These are phyloP conservation scores for Keiferia lycopersicella DNA, from an alignment of 2,888 invertebrate species.

Conservation along the genomic window DNA sequence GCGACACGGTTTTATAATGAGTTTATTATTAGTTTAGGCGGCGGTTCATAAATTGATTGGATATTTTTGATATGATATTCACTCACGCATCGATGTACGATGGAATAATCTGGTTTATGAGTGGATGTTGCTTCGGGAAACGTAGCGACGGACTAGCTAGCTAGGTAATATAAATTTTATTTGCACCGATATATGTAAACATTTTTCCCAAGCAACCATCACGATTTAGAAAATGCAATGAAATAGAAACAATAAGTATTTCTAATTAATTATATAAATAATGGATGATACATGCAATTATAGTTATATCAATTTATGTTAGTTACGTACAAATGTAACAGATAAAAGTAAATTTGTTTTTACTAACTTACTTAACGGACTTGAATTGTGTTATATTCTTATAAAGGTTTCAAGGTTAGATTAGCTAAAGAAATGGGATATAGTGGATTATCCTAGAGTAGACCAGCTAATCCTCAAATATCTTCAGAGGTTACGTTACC, in stretches of 20 bases:
- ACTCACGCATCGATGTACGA: no score
- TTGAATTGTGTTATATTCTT: conserved; percentile 8
- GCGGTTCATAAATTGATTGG: not conserved
- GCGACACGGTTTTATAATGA: conserved; percentile 39
- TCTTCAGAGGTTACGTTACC: no score
- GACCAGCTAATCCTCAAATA: no score
- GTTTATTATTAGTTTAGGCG: not conserved
- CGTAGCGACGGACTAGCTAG: not conserved
- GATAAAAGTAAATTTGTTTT: not conserved
- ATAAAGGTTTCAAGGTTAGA: no score
- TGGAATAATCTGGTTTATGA: no score
- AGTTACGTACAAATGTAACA: conserved; percentile 1
- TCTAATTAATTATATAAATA: conserved; percentile 12
- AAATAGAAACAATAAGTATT: conserved; percentile 48
- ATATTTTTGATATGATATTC: not conserved
- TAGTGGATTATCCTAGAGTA: no score
- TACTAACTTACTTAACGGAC: no score
- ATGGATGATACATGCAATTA: conserved; percentile 23
- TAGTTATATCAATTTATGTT: conserved; percentile 10
- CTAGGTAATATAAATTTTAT: conserved; percentile 14
- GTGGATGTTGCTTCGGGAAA: no score
- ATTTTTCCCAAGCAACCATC: conserved; percentile 66
- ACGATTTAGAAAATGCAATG: conserved; percentile 79
- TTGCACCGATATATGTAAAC: conserved; percentile 27
- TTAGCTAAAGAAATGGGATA: no score